Conservation (phyloP, 2,888 invertebrate species). For the Eremobia ochroleuca region DNA sequence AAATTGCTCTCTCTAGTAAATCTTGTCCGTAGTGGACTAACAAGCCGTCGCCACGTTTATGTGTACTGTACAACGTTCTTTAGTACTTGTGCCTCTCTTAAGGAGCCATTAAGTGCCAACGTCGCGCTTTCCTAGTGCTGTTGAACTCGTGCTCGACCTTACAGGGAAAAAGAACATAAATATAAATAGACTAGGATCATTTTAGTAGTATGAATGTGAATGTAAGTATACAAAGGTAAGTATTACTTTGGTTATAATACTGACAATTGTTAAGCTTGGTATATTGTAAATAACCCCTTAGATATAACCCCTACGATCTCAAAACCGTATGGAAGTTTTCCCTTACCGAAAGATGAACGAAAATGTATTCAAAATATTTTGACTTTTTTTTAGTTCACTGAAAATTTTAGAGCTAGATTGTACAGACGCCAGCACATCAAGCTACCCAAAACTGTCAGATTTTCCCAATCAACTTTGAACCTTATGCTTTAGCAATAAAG, state of each 20-base stretch:
- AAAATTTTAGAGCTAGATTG: not conserved
- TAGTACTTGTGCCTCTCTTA: slow-evolving; percentile 54
- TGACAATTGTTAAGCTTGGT: not conserved
- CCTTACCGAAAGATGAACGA: not conserved
- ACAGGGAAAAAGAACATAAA: slow-evolving; percentile 25
- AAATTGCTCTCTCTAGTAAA: slow-evolving; percentile 12
- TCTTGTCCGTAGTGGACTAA: slow-evolving; percentile 34
- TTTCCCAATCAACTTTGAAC: too few species aligned
- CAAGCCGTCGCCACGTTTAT: slow-evolving; percentile 34
- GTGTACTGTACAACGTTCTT: slow-evolving; percentile 31
- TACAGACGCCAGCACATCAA: too few species aligned
- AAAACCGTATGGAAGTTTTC: not conserved
- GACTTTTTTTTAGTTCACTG: not conserved
- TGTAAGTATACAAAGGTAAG: not conserved
- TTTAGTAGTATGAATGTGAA: not conserved
- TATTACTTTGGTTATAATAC: not conserved
- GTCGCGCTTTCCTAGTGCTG: slow-evolving; percentile 46
- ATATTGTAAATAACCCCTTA: not conserved
- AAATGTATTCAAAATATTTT: not conserved
- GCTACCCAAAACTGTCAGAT: too few species aligned
- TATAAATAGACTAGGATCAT: slow-evolving; percentile 16
- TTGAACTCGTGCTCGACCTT: slow-evolving; percentile 50
- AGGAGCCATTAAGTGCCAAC: slow-evolving; percentile 49
- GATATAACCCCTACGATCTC: not conserved
- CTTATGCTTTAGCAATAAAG: too few species aligned